Evolutionary conservation across 2,888 invertebrate species (phyloP), one percentile per base, ranked within the genome.

Genomic region (Aradus depressus): DNA sequence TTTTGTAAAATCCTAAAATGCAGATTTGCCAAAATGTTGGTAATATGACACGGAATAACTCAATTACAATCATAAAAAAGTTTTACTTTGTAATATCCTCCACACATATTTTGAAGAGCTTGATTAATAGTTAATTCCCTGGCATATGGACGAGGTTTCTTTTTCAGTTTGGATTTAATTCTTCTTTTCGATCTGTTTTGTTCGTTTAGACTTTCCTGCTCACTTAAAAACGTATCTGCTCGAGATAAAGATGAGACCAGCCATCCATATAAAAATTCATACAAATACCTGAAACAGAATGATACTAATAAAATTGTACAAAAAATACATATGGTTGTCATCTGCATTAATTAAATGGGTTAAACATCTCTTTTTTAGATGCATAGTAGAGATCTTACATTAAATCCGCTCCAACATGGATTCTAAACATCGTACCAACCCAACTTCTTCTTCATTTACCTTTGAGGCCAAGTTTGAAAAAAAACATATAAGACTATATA

Each of bases 41-140:
- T 28, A 28, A 28, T 10, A 28, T 28, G 8, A 10, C n/a, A n/a
- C n/a, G n/a, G n/a, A n/a, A n/a, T n/a, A n/a, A n/a, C n/a, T n/a
- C n/a, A 10, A 31, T 31, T 31, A 25, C 21, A 35, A 25, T 47
- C 26, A 60, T 65, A n/a, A n/a, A n/a, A n/a, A n/a, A n/a, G n/a
- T n/a, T n/a, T n/a, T n/a, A 84, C 89, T 77, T 92, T 93, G 65
- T 89, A 93, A 67, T 88, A 92, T 4, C 93, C 96, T 1, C 92
- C 95, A 67, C 91, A 91, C 75, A 96, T 81, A 66, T 88, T 88
- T 67, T 93, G 90, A 70, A 91, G 75, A 1, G 90, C 91, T 68
- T 95, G 93, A 62, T 85, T 84, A 67, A 87, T 76, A n/a, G 86
- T 76, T 38, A 88, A 84, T 65, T 96, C 93, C 54, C 80, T 72